phyloP scores from a whole-genome alignment of 1,140 invertebrate genomes.

The Pissodes strobi region DNA sequence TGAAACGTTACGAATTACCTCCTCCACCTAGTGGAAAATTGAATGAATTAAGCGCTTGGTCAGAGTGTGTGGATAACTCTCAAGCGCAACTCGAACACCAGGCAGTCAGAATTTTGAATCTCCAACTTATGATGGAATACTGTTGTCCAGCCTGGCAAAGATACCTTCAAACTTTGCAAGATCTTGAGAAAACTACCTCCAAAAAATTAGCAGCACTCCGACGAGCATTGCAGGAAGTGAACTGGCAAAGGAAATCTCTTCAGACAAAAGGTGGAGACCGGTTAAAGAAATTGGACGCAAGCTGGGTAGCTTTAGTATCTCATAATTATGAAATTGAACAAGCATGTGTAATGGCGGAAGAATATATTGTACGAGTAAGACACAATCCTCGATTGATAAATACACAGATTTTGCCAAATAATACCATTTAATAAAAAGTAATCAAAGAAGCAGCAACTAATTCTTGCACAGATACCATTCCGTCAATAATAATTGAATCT shows the following conservation, averaged over 20 bases:
- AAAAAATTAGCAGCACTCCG: constrained; percentile 69
- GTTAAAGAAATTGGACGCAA: constrained; percentile 75
- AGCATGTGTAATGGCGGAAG: constrained; percentile 58
- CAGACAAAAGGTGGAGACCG: constrained; percentile 89
- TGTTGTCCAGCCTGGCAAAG: constrained; percentile 71
- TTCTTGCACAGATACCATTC: too few relatives aligned
- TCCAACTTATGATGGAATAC: constrained; percentile 92
- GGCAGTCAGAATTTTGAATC: constrained; percentile 87
- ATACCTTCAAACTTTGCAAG: constrained; percentile 80
- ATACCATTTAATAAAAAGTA: constrained; percentile 62
- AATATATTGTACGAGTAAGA: constrained; percentile 49
- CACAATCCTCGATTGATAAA: constrained; percentile 39
- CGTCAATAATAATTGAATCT: too few relatives aligned
- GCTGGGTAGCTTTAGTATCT: constrained; percentile 93
- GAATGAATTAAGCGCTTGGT: constrained; percentile 91
- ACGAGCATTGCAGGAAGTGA: constrained; percentile 89
- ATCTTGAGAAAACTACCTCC: constrained; percentile 75
- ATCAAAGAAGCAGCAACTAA: too few relatives aligned
- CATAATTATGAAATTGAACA: constrained; percentile 95
- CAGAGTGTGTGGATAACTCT: constrained; percentile 94
- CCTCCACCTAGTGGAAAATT: constrained; percentile 90
- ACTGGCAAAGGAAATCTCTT: constrained; percentile 90
- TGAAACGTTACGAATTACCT: constrained; percentile 97
- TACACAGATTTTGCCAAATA: constrained; percentile 21
- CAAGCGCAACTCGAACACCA: constrained; percentile 95